These are phyloP conservation scores for Sussaba pulchella DNA, from an alignment of 2,888 invertebrate species.

Conservation along the genomic window DNA sequence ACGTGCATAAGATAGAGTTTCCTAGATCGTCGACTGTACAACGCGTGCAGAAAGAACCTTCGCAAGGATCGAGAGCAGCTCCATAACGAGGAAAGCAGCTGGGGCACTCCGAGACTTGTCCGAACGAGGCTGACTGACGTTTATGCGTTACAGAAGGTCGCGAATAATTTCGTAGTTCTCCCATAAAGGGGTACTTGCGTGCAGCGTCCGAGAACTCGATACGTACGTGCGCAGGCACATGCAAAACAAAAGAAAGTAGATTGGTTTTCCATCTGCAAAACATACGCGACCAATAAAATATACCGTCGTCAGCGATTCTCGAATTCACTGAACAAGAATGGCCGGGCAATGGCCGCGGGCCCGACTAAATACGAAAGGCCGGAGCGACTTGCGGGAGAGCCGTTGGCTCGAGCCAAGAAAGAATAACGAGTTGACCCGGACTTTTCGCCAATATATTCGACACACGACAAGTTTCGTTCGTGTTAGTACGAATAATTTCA, in stretches of 20 bases:
- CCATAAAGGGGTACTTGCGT: constrained; percentile 5
- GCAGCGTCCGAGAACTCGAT: neutral
- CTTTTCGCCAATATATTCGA: constrained; percentile 54
- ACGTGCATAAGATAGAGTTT: neutral
- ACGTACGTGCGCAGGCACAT: neutral
- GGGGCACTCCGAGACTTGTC: constrained; percentile 6
- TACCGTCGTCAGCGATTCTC: constrained; percentile 30
- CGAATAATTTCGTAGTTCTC: constrained; percentile 26
- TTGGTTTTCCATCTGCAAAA: constrained; percentile 3
- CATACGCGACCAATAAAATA: constrained; percentile 12
- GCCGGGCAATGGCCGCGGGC: neutral
- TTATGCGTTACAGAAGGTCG: constrained; percentile 48
- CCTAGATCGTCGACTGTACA: neutral
- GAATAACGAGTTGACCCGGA: constrained; percentile 59
- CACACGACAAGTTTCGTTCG: neutral
- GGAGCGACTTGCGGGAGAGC: neutral
- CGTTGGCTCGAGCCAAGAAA: constrained; percentile 18
- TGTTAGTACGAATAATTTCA: constrained; percentile 42
- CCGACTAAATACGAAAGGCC: too few species aligned
- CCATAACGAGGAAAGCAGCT: constrained; percentile 40
- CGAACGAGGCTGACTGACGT: constrained; percentile 38
- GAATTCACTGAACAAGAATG: constrained; percentile 34
- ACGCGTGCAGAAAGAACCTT: constrained; percentile 42
- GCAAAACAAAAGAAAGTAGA: constrained; percentile 35
- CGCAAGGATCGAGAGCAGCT: neutral